Conservation (phyloP, 1,140 invertebrate species). For the Musca vetustissima region DNA sequence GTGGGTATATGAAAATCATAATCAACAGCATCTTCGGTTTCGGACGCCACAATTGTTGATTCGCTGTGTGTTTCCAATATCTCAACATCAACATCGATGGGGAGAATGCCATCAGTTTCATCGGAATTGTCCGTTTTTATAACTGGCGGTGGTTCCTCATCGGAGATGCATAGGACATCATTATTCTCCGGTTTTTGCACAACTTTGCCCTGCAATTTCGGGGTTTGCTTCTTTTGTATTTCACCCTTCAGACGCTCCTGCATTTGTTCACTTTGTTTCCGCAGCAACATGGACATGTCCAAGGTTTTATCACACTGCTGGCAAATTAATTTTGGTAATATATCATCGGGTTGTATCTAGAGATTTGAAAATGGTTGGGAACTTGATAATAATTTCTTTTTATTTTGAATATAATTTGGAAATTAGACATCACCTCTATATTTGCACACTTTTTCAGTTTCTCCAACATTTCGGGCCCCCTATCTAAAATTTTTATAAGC, state of each 20-base stretch:
- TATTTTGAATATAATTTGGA: no score
- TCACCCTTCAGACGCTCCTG: conserved; percentile 16
- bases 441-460: conserved; percentile 18
- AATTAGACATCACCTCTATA: conserved; percentile 7
- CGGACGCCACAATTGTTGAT: no score
- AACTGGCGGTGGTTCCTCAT: not conserved
- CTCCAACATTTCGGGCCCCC: conserved; percentile 4
- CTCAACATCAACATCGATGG: not conserved
- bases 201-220: not conserved
- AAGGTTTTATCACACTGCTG: conserved; percentile 16
- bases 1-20: no score
- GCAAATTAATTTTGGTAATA: conserved; percentile 26
- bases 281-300: conserved; percentile 18
- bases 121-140: not conserved
- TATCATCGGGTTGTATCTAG: conserved; percentile 18
- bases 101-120: not conserved
- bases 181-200: not conserved
- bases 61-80: not conserved
- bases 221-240: not conserved
- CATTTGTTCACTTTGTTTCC: conserved; percentile 26
- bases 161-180: not conserved
- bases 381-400: not conserved
- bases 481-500: conserved; percentile 14
- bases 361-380: not conserved
- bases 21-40: no score